Evolutionary conservation across 92 coral and sea anemone genomes (phyloP), one percentile per base, ranked within the genome.

Genomic region (Porites lobata): DNA sequence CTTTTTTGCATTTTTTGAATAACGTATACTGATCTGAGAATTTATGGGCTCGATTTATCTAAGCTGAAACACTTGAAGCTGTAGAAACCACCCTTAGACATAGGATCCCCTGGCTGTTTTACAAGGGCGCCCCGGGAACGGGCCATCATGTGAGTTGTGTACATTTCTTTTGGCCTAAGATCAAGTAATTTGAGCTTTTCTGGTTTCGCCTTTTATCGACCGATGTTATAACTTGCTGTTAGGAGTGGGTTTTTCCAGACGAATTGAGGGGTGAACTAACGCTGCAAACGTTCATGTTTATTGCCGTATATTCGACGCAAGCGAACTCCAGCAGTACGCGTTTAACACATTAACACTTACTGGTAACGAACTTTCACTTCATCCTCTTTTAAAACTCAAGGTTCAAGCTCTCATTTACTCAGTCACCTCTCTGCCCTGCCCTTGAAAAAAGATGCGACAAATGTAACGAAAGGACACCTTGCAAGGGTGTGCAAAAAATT

Each of bases 191-290:
- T 89, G 89, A 62, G 22, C 70, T 4, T 86, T 88, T 52, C 83
- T 29, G 84, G 94, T 87, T 68, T 92, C 94, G 51, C 75, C 88
- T 11, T 83, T 88, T 26, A 69, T 89, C 54, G 94, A 88, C 79
- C 32, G 92, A 38, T 38, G 47, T 4, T 38, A 38, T 38, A 38
- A 38, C 47, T 38, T 38, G 47, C 47, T 9, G 84, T 92, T 50
- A 92, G 88, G 7, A 90, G 94, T 21, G 94, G 94, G 10, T 88
- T 91, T n/a, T 26, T 81, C 57, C 75, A 12, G 86, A 68, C 63
- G 75, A 87, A 14, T 67, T 87, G 24, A 19, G 83, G 66, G 92
- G 94, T 19, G 94, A 91, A 64, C 22, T 91, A 50, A 91, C 92
- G 8, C 92, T 91, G 13, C 89, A 87, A 75, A 50, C 52, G 92